Percentiles rank a stretch among this genome's conserved stretches.
Evolutionary conservation across 1,140 invertebrate genomes (phyloP).

Genomic region (Drosophila melanica): DNA sequence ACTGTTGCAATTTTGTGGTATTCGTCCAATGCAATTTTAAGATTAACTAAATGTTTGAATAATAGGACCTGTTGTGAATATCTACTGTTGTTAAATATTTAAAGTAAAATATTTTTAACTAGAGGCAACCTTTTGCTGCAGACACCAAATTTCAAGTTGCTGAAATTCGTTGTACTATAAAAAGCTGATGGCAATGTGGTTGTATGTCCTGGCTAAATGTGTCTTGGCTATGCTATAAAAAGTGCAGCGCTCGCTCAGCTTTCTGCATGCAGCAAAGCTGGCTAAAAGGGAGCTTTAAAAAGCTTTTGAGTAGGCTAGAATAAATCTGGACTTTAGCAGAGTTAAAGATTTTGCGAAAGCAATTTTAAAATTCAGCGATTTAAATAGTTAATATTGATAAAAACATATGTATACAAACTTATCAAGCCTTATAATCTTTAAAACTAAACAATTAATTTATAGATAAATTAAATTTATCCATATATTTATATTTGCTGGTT

Average conservation of each 20-base stretch:
- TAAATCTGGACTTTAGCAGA: background rate
- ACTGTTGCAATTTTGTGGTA: slow-evolving; percentile 52
- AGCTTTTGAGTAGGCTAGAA: background rate
- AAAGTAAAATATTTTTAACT: background rate
- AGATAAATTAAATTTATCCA: no score
- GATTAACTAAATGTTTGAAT: background rate
- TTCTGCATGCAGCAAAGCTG: slow-evolving; percentile 2
- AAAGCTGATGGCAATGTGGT: slow-evolving; percentile 2
- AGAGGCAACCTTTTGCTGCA: background rate
- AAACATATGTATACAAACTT: no score
- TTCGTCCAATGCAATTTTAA: slow-evolving; percentile 8
- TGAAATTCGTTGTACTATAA: slow-evolving; percentile 13
- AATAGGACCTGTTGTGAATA: slow-evolving; percentile 11
- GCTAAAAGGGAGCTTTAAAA: background rate
- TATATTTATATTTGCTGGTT: background rate
- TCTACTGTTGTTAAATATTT: background rate
- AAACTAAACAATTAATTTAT: no score
- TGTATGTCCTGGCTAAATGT: slow-evolving; percentile 34
- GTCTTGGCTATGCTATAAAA: slow-evolving; percentile 25
- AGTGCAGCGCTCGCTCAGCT: background rate
- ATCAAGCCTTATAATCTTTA: no score
- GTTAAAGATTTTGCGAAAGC: background rate
- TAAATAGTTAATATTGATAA: no score
- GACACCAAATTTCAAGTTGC: background rate
- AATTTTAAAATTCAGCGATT: background rate